Conservation (phyloP, 2,888 invertebrate species). For the Leptopilina myrica region DNA sequence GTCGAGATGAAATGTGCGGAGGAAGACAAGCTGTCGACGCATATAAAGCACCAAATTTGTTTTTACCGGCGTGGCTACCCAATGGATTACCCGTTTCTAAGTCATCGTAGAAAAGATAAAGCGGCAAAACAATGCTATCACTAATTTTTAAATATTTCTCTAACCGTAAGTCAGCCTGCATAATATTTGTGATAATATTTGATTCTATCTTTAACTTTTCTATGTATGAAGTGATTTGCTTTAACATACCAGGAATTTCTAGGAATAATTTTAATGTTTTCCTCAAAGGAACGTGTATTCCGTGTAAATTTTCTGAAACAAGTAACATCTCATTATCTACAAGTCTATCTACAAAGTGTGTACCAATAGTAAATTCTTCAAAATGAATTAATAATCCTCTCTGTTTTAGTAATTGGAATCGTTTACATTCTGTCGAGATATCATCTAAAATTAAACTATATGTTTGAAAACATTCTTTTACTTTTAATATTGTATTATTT, state of each 20-base stretch:
- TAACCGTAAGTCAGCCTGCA: not conserved
- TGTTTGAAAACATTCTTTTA: not conserved
- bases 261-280: not conserved
- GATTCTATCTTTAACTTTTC: not conserved
- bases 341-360: not conserved
- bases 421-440: not conserved
- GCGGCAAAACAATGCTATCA: not conserved
- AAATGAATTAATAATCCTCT: not conserved
- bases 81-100: not conserved
- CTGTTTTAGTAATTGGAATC: not conserved
- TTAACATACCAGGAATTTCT: not conserved
- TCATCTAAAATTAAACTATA: not conserved
- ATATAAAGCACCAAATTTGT: not conserved
- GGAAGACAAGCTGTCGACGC: not conserved
- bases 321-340: not conserved
- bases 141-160: not conserved
- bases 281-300: too few species aligned
- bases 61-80: not conserved
- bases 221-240: not conserved
- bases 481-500: not conserved
- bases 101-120: not conserved
- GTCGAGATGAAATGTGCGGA: not conserved
- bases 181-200: not conserved
- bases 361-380: not conserved
- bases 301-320: too few species aligned